Evolutionary conservation across 2,888 invertebrate genomes (phyloP).

Genomic region (Timema podura): DNA sequence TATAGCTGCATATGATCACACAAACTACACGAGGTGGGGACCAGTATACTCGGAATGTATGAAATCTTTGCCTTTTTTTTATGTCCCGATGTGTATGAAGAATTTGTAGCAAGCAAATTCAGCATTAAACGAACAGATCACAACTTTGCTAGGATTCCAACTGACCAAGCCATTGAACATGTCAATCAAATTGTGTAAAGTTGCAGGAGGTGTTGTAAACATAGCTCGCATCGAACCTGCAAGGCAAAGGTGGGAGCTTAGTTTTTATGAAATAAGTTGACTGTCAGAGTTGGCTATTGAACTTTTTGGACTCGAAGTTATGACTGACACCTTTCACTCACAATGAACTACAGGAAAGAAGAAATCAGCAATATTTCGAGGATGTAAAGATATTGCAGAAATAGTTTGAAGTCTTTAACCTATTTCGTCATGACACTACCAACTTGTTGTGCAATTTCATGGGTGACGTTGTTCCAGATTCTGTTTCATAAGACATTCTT

Average conservation of each 20-base stretch:
- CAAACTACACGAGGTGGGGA: background rate
- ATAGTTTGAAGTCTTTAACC: too few species aligned
- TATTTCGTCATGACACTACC: background rate
- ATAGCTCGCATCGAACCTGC: too few species aligned
- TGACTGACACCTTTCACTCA: too few species aligned
- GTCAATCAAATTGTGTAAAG: background rate
- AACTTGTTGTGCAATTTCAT: background rate
- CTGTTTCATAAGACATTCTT: background rate
- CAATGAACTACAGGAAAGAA: too few species aligned
- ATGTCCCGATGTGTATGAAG: background rate
- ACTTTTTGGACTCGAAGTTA: too few species aligned
- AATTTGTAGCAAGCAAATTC: background rate
- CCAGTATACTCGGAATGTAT: background rate
- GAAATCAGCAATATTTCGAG: too few species aligned
- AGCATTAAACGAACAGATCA: background rate
- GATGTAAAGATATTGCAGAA: too few species aligned
- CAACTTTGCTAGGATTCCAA: slow-evolving; percentile 4
- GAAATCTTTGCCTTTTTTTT: background rate
- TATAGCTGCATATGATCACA: slow-evolving; percentile 1
- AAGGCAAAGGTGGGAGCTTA: too few species aligned
- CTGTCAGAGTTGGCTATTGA: too few species aligned
- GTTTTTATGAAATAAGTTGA: too few species aligned
- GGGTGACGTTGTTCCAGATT: background rate
- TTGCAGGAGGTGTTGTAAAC: background rate
- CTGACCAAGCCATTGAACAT: background rate